These are phyloP conservation scores for Acomys russatus DNA, from an alignment of 2,797 vertebrate species.

Conservation along the genomic window DNA sequence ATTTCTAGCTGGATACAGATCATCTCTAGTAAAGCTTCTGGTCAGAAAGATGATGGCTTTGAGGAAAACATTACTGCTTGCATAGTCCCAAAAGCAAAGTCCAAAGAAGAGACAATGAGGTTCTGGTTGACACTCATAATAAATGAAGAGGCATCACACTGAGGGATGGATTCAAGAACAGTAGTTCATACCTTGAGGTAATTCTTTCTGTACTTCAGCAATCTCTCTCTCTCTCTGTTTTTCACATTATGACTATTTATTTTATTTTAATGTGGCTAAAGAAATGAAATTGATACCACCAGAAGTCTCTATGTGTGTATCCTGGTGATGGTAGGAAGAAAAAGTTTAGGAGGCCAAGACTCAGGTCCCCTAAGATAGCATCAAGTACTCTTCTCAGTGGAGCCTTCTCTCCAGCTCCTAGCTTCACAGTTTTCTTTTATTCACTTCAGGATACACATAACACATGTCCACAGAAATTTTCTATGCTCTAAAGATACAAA, in stretches of 20 bases:
- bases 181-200: not conserved
- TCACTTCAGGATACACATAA: not conserved
- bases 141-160: not conserved
- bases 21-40: not conserved
- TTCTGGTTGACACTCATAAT: not conserved
- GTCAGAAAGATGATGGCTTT: not conserved
- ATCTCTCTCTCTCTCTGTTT: too few relatives aligned
- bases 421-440: not conserved
- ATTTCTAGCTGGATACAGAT: not conserved
- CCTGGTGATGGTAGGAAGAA: not conserved
- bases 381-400: not conserved
- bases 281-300: not conserved
- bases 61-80: not conserved
- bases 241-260: not conserved
- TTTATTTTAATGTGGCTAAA: not conserved
- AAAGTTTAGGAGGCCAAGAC: not conserved
- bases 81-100: not conserved
- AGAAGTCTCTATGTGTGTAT: not conserved
- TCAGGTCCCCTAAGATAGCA: not conserved
- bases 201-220: not conserved
- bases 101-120: not conserved
- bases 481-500: not conserved
- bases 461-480: not conserved
- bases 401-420: not conserved
- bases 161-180: not conserved